Conservation (phyloP, 2,797 vertebrate genomes). For the Orientallactaga sibirica region DNA sequence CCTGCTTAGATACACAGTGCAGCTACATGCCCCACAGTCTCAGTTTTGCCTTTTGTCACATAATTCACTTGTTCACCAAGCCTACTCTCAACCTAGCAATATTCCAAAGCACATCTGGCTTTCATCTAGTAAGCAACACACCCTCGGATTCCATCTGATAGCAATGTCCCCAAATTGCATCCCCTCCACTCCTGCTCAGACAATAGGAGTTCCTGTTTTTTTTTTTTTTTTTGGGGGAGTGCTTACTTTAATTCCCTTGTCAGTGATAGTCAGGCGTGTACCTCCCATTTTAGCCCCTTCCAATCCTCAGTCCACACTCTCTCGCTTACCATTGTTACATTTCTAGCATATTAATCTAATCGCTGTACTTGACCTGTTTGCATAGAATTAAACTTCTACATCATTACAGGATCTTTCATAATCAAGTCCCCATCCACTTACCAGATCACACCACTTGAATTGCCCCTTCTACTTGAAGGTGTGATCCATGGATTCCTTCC, state of each 20-base stretch:
- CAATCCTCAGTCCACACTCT: too few species aligned
- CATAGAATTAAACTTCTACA: constrained; percentile 14
- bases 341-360: constrained; percentile 6
- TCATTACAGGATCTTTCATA: not conserved
- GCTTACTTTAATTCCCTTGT: too few species aligned
- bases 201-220: not conserved
- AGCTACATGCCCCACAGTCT: not conserved
- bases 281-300: not conserved
- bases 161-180: not conserved
- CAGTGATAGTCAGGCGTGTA: not conserved
- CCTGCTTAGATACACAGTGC: not conserved
- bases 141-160: not conserved
- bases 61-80: not conserved
- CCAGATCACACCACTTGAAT: not conserved
- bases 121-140: not conserved
- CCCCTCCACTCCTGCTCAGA: not conserved
- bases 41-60: not conserved
- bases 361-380: not conserved
- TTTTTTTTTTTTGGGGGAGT: too few species aligned
- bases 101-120: not conserved
- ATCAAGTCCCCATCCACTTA: not conserved
- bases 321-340: not conserved
- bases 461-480: not conserved
- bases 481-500: not conserved
- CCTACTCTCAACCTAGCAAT: not conserved